phyloP scores from a whole-genome alignment of 2,888 invertebrate genomes.

The Thumatha senex region DNA sequence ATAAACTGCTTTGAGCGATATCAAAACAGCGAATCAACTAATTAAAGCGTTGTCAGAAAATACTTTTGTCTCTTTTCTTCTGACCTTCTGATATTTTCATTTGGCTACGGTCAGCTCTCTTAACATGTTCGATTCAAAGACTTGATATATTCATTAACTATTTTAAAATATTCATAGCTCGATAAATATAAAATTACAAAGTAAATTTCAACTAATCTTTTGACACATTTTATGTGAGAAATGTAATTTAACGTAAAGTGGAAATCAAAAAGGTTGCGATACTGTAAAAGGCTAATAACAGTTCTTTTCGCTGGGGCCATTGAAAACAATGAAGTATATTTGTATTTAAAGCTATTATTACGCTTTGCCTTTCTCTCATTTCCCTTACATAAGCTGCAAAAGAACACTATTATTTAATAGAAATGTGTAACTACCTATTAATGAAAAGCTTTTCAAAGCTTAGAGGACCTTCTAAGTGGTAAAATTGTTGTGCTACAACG shows the following conservation, averaged over 20 bases:
- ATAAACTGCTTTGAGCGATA: no score
- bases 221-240: no score
- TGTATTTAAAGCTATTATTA: constrained; percentile 25
- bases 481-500: constrained; percentile 45
- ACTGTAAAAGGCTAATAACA: constrained; percentile 14
- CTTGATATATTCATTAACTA: no score
- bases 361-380: constrained; percentile 19
- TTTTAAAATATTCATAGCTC: no score
- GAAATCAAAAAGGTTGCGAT: background rate
- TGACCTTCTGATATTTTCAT: no score
- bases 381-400: constrained; percentile 27
- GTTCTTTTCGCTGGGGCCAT: constrained; percentile 12
- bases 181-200: no score
- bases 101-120: no score
- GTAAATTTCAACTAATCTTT: no score
- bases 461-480: constrained; percentile 23
- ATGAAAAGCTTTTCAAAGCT: constrained; percentile 33
- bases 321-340: constrained; percentile 30
- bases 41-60: no score
- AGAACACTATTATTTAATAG: constrained; percentile 29
- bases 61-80: no score
- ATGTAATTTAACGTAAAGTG: background rate
- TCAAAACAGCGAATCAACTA: no score
- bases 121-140: no score
- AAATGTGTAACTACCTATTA: constrained; percentile 22